Evolutionary conservation across 2,888 invertebrate genomes (phyloP).

Genomic region (Dynastes grantii): DNA sequence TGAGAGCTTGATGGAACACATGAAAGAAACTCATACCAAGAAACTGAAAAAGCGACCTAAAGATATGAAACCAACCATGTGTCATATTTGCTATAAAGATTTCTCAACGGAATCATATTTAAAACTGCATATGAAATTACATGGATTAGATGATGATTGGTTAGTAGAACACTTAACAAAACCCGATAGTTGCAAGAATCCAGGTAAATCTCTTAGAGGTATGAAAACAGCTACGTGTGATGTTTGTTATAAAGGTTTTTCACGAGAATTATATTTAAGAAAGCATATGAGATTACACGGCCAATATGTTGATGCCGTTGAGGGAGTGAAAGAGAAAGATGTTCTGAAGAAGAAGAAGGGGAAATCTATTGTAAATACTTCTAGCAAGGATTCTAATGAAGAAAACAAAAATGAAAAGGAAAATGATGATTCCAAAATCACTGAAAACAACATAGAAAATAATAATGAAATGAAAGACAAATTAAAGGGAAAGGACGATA

Average conservation of each 20-base stretch:
- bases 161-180: no score
- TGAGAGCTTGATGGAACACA: not conserved
- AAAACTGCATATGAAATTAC: no score
- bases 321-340: not conserved
- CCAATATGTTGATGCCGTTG: not conserved
- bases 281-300: slow-evolving; percentile 65
- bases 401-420: slow-evolving; percentile 49
- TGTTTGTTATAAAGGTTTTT: slow-evolving; percentile 68
- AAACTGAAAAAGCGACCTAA: no score
- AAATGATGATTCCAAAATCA: no score
- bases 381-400: not conserved
- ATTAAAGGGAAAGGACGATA: no score
- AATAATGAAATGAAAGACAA: no score
- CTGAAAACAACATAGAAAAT: no score
- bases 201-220: slow-evolving; percentile 66
- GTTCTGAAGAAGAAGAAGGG: slow-evolving; percentile 8
- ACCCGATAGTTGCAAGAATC: not conserved
- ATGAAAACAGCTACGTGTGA: slow-evolving; percentile 68
- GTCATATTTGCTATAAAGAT: no score
- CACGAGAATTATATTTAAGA: slow-evolving; percentile 67
- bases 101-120: no score
- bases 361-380: not conserved
- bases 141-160: no score
- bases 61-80: no score
- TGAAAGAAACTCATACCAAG: not conserved